These are phyloP conservation scores for Hoplodrina blanda DNA, from an alignment of 2,888 invertebrate genomes.

Conservation along the genomic window DNA sequence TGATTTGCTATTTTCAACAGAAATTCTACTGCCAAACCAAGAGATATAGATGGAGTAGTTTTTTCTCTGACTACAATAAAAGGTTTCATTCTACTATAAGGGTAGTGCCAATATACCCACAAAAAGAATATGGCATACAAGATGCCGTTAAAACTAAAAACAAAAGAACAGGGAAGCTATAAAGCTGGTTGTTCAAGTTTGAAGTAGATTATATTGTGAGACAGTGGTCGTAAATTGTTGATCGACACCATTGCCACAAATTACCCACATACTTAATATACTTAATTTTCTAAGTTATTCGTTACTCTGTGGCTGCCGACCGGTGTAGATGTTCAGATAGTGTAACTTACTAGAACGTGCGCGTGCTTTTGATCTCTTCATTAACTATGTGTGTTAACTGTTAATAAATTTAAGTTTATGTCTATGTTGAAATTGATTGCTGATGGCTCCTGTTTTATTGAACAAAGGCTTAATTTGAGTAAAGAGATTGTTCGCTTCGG, in stretches of 20 bases:
- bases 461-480: neutral
- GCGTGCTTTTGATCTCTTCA: conserved; percentile 53
- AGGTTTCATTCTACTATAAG: neutral
- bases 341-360: conserved; percentile 52
- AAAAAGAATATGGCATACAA: conserved; percentile 2
- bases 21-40: neutral
- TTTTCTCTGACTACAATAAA: too few relatives aligned
- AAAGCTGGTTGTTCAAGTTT: conserved; percentile 43
- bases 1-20: neutral
- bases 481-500: neutral
- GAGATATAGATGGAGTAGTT: too few relatives aligned
- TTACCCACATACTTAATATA: conserved; percentile 14
- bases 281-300: conserved; percentile 31
- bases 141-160: conserved; percentile 37
- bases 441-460: conserved; percentile 19
- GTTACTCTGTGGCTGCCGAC: conserved; percentile 18
- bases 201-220: conserved; percentile 41
- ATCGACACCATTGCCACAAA: conserved; percentile 38
- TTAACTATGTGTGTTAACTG: conserved; percentile 46
- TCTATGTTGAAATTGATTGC: conserved; percentile 18
- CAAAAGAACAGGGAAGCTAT: conserved; percentile 36
- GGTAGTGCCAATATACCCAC: conserved; percentile 23
- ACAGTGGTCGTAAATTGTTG: conserved; percentile 44
- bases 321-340: conserved; percentile 67
- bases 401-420: conserved; percentile 34